These are phyloP conservation scores for Baryphthengus martii DNA, from an alignment of 2,113 vertebrate species.

Conservation along the genomic window DNA sequence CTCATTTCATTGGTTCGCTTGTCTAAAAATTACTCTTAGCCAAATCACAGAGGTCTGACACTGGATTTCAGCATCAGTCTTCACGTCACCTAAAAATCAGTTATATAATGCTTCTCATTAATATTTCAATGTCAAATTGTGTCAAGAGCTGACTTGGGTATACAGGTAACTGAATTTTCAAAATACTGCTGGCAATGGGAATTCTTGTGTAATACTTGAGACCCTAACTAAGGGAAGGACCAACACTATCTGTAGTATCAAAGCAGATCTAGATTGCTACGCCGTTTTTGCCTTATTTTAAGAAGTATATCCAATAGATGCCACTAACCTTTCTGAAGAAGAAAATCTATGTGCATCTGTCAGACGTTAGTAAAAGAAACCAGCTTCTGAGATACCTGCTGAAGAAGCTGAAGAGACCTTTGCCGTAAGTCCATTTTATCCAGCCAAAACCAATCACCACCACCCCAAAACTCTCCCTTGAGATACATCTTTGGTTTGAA, in stretches of 20 bases:
- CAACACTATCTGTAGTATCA: background rate
- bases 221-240: background rate
- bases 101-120: background rate
- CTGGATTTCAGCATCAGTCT: background rate
- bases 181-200: background rate
- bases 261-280: background rate
- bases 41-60: background rate
- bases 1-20: background rate
- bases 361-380: background rate
- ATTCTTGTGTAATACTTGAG: background rate
- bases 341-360: background rate
- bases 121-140: background rate
- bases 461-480: background rate
- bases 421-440: background rate
- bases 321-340: background rate
- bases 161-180: background rate
- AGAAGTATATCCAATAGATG: background rate
- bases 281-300: background rate
- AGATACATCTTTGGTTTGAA: background rate
- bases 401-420: background rate
- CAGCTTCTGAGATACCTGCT: background rate
- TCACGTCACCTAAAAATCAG: background rate
- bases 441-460: background rate
- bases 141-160: background rate
- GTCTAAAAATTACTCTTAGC: background rate